Evolutionary conservation across 2,888 invertebrate species (phyloP).

Genomic region (Gari tellinella): DNA sequence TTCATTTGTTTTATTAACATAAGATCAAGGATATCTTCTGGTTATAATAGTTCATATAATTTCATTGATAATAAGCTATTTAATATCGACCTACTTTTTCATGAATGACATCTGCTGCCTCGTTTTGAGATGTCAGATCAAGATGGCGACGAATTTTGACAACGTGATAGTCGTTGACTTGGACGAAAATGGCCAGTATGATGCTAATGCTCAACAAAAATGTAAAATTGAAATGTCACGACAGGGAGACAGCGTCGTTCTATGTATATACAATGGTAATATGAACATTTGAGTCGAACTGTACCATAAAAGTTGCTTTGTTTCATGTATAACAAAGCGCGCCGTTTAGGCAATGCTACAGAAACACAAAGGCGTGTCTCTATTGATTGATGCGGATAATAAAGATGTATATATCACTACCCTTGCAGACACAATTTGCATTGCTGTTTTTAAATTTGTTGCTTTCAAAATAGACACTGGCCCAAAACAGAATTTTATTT

Average conservation of each 20-base stretch:
- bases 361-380: too few relatives aligned
- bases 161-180: slow-evolving; percentile 81
- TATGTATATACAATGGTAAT: slow-evolving; percentile 80
- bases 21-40: too few relatives aligned
- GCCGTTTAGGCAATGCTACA: slow-evolving; percentile 1
- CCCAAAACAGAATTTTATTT: too few relatives aligned
- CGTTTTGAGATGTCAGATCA: slow-evolving; percentile 65
- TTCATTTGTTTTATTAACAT: too few relatives aligned
- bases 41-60: too few relatives aligned
- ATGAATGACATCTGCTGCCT: slow-evolving; percentile 47
- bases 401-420: too few relatives aligned
- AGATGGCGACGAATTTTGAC: slow-evolving; percentile 83
- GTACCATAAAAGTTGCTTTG: neutral
- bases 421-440: too few relatives aligned
- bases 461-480: too few relatives aligned
- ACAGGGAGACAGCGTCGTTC: slow-evolving; percentile 67
- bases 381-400: too few relatives aligned
- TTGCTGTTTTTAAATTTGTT: too few relatives aligned
- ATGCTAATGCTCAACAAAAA: slow-evolving; percentile 63
- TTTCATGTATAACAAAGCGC: slow-evolving; percentile 19
- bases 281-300: too few relatives aligned
- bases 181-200: slow-evolving; percentile 78
- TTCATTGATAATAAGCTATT: too few relatives aligned
- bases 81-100: slow-evolving; percentile 3
- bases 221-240: slow-evolving; percentile 70